Base-by-base conservation (phyloP, 2,113 vertebrate genomes). In the Varanus komodoensis region DNA sequence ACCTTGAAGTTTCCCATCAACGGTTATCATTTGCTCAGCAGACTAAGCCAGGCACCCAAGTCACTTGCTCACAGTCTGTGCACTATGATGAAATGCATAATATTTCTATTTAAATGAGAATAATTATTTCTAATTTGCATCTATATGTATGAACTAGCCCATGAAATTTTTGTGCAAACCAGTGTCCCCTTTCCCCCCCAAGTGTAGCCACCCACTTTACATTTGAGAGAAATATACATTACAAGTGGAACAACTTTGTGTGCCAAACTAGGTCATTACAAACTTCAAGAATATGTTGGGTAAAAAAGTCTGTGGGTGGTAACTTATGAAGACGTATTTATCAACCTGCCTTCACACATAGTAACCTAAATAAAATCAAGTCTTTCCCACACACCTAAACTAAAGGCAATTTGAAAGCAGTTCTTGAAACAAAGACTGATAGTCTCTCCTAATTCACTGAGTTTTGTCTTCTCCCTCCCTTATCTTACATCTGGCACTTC, bases 391-490 rank as follows among this genome's bases (percentile, higher is more conserved):
- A 32, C 25, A 48, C 38, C 29, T 38, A 67, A 50, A 67, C 15
- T 11, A 87, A 87, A 87, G 27, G 29, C 15, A 23, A 80, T 48
- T 50, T 67, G 57, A 7, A 38, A 87, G 23, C 50, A 6, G 27
- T 80, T 17, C 32, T 52, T 88, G 14, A 17, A 54, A 80, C 89
- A 87, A 21, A 50, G 12, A 69, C 8, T 86, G 38, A 64, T 1
- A 48, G 3, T 64, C 15, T 91, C 93, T 91, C 7, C 2, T 54
- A n/a, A 4, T 86, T 3, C 1, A 84, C 89, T 89, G n/a, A 6
- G 0, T 5, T 93, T 91, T 91, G 85, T 12, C 68, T 71, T 44
- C 57, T 1, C 29, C 9, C 75, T 38, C 73, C 15, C 52, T 81
- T 81, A 32, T 23, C 1, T 19, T 34, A 32, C 44, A 32, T 50